Percentiles rank a stretch among this genome's conserved stretches.
Conservation (phyloP, 2,888 invertebrate species). For the Pherbina coryleti region DNA sequence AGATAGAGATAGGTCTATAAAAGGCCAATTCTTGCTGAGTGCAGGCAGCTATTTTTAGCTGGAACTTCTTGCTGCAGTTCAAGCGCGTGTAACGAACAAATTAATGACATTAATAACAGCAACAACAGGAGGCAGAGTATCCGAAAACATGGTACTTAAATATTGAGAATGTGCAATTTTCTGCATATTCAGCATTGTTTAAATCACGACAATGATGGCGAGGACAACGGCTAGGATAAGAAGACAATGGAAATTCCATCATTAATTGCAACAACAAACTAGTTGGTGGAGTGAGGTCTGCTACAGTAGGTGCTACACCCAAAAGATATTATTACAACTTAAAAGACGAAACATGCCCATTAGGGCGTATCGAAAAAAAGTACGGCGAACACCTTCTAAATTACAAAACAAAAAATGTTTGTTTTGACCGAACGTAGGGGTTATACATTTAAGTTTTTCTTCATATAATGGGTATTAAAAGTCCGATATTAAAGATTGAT, state of each 20-base stretch:
- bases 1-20: not conserved
- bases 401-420: too few relatives aligned
- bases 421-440: too few relatives aligned
- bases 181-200: constrained; percentile 35
- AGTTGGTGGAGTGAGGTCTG: not conserved
- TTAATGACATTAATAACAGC: constrained; percentile 21
- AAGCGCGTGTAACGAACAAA: constrained; percentile 34
- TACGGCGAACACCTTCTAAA: too few relatives aligned
- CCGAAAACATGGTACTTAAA: not conserved
- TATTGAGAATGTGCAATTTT: constrained; percentile 28
- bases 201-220: constrained; percentile 19
- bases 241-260: constrained; percentile 9
- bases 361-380: too few relatives aligned
- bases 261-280: constrained; percentile 14
- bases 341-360: too few relatives aligned
- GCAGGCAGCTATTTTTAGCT: not conserved
- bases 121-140: not conserved
- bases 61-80: not conserved
- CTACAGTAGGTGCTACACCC: not conserved
- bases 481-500: too few relatives aligned
- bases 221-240: not conserved
- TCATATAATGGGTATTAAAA: too few relatives aligned
- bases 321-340: too few relatives aligned
- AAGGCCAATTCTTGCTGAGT: not conserved
- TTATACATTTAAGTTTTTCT: too few relatives aligned